Percentiles rank a stretch among this genome's conserved stretches.
phyloP scores from a whole-genome alignment of 2,797 vertebrate species.

The Enteromius paludinosus region DNA sequence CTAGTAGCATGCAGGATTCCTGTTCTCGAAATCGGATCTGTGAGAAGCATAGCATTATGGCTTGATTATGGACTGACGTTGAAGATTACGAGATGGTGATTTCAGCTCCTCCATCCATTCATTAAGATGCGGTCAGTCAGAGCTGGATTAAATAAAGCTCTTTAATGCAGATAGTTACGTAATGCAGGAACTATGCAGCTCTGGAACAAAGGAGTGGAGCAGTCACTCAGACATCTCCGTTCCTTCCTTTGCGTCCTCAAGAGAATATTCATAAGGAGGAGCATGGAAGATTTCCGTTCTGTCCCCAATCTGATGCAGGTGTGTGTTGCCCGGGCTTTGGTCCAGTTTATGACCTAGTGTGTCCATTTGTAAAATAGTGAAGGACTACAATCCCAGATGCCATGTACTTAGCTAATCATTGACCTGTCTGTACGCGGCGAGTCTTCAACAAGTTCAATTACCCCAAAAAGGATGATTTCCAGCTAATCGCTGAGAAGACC shows the following conservation, averaged over 20 bases:
- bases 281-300: slow-evolving; percentile 15
- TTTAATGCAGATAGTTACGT: slow-evolving; percentile 35
- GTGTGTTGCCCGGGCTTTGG: slow-evolving; percentile 2
- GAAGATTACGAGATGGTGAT: slow-evolving; percentile 44
- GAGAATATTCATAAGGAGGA: neutral
- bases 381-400: slow-evolving; percentile 5
- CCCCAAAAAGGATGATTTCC: neutral
- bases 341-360: slow-evolving; percentile 22
- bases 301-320: slow-evolving; percentile 31
- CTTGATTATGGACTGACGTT: neutral
- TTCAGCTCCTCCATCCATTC: slow-evolving; percentile 31
- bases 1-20: slow-evolving; percentile 59
- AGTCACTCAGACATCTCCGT: slow-evolving; percentile 22
- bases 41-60: neutral
- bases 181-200: slow-evolving; percentile 49
- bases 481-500: neutral
- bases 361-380: slow-evolving; percentile 19
- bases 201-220: slow-evolving; percentile 34
- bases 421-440: neutral
- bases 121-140: slow-evolving; percentile 3
- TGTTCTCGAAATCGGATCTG: slow-evolving; percentile 32
- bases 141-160: slow-evolving; percentile 24
- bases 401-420: slow-evolving; percentile 8
- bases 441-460: slow-evolving; percentile 8
- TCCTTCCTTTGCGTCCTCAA: slow-evolving; percentile 19